Base-by-base conservation (phyloP, 1,140 invertebrate species). In the Lasaia peninsularis region DNA sequence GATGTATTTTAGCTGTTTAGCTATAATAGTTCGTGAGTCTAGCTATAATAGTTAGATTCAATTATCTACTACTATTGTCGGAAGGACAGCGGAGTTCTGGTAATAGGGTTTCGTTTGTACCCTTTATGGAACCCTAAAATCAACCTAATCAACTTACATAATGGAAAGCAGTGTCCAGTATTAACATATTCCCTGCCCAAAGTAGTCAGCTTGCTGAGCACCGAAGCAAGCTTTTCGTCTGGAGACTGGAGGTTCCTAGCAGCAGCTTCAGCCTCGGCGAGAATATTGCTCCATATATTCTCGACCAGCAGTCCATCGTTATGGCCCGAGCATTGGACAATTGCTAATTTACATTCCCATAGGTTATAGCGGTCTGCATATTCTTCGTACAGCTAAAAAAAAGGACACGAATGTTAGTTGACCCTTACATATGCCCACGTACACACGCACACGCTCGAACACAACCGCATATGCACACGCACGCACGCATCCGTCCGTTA, bases 331-430 rank as follows among this genome's bases (percentile, higher is more conserved):
- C 95, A 96, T 63, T 96, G 94, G 24, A 97, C 93, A 66, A 97
- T 96, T 0, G 94, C 93, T 35, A 97, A 84, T 86, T 97, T 95
- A 75, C 95, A 96, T 84, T 96, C 95, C 93, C 95, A 95, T 21
- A 96, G 88, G 61, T 94, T 91, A 74, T 95, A 94, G 2, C 94
- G 94, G 62, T 96, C 94, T 1, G 94, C 94, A 79, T 95, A 96
- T 59, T 95, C 93, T 80, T 95, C 94, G 69, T 95, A 98, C 2
- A 99, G 81, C 93, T 97, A 78, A 14, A 65, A 68, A 59, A 48
- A 6, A 35, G 14, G 14, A 28, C 11, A 16, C 9, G 2, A 40
- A 18, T n/a, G 8, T 16, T n/a, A n/a, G n/a, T n/a, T n/a, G n/a
- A n/a, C n/a, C n/a, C n/a, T n/a, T n/a, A n/a, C n/a, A n/a, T n/a